A percentile compares a stretch with the other conserved stretches of the same genome.
phyloP scores from a whole-genome alignment of 2,797 vertebrate species.

The Pangasius macronema region DNA sequence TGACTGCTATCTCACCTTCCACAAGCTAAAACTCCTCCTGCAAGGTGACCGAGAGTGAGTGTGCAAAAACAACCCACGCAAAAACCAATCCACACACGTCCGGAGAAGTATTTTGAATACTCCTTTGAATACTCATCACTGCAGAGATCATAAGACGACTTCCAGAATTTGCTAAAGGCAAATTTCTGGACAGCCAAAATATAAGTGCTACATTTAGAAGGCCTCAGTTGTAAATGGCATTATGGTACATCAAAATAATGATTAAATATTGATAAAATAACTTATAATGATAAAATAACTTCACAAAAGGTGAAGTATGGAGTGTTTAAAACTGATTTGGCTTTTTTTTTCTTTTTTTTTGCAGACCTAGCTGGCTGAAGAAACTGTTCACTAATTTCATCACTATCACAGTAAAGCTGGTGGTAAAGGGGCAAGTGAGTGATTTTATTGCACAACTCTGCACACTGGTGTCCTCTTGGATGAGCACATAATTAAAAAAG shows the following conservation, averaged over 20 bases:
- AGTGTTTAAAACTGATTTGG: background rate
- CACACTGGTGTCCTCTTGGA: constrained; percentile 13
- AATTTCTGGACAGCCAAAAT: background rate
- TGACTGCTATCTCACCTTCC: constrained; percentile 81
- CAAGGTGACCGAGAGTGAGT: constrained; percentile 82
- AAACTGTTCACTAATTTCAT: constrained; percentile 85
- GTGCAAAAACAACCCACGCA: background rate
- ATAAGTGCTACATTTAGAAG: background rate
- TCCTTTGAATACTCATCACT: background rate
- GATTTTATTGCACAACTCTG: constrained; percentile 10
- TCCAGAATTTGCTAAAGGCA: background rate
- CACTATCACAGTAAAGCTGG: constrained; percentile 85
- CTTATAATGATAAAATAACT: no score
- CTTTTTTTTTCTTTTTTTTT: background rate
- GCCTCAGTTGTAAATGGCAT: background rate
- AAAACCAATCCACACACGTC: background rate
- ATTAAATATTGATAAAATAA: no score
- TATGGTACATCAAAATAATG: background rate
- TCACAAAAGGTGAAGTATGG: background rate
- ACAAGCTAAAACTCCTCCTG: constrained; percentile 79
- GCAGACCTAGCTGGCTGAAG: constrained; percentile 85
- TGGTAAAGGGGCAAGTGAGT: constrained; percentile 85
- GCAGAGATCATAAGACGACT: background rate
- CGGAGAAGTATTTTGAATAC: background rate
- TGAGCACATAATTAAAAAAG: background rate